A percentile compares a stretch with the other conserved stretches of the same genome.
Conservation (phyloP, 2,113 vertebrate genomes). For the Tricholaema leucomelas region DNA sequence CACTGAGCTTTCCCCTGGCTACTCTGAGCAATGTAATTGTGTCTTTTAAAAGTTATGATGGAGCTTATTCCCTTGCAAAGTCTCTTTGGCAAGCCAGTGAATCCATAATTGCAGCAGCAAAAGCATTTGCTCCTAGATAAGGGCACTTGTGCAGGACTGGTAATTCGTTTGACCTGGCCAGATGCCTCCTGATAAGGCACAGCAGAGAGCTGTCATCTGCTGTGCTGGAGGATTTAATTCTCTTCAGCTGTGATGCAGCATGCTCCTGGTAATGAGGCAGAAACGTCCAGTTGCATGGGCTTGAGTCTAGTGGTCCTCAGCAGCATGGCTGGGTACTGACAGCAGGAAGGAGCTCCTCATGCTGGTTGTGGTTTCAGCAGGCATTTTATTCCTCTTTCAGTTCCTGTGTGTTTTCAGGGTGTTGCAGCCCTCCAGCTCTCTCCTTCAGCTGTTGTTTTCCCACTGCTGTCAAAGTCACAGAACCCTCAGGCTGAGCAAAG, state of each 20-base stretch:
- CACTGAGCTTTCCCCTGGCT: neutral
- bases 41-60: neutral
- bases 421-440: accelerated
- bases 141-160: neutral
- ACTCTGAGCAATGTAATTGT: neutral
- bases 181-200: conserved; percentile 55
- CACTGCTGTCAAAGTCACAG: neutral
- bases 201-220: neutral
- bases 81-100: neutral
- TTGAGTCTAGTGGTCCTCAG: neutral
- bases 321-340: accelerated
- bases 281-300: neutral
- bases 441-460: neutral
- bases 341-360: neutral
- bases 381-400: neutral
- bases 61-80: neutral
- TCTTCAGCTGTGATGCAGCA: neutral
- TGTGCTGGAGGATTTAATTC: neutral
- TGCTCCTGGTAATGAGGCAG: neutral
- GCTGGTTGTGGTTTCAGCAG: neutral
- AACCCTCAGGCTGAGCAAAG: too few species aligned
- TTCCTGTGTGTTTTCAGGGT: neutral
- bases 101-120: neutral
- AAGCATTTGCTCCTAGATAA: conserved; percentile 58
- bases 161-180: conserved; percentile 48